These are phyloP conservation scores for Chrysocyon brachyurus DNA, from an alignment of 2,797 vertebrate genomes.

Conservation along the genomic window DNA sequence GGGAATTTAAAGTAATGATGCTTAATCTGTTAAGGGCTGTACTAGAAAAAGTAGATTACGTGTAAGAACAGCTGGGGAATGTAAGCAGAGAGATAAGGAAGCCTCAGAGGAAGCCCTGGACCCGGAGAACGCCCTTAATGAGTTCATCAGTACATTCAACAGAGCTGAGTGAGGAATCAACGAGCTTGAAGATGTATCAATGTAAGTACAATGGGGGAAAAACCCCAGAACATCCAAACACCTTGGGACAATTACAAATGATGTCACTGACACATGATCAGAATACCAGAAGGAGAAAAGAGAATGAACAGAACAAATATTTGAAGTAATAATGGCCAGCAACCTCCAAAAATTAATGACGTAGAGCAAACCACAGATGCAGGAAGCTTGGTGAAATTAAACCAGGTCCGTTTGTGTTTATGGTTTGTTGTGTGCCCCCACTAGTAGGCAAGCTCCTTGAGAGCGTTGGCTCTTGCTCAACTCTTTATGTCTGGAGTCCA, in stretches of 20 bases:
- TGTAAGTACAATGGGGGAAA: background rate
- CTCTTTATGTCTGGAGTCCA: background rate
- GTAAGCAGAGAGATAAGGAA: background rate
- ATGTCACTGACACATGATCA: background rate
- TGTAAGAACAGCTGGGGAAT: background rate
- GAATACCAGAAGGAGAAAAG: background rate
- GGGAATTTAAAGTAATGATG: background rate
- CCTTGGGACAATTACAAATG: background rate
- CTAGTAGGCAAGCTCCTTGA: background rate
- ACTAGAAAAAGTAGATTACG: background rate
- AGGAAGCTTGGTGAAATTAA: background rate
- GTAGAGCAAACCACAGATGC: background rate
- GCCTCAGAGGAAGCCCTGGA: background rate
- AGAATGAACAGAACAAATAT: background rate
- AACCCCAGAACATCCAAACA: background rate
- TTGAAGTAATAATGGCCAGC: background rate
- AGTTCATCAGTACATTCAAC: background rate
- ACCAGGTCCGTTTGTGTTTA: background rate
- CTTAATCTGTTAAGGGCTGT: background rate
- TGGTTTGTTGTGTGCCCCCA: background rate
- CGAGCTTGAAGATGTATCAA: background rate
- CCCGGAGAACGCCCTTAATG: background rate
- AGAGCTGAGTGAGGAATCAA: background rate
- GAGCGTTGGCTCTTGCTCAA: background rate
- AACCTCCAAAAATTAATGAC: background rate